Base-by-base conservation (phyloP, 2,888 invertebrate species). In the Galerucella nymphaeae region DNA sequence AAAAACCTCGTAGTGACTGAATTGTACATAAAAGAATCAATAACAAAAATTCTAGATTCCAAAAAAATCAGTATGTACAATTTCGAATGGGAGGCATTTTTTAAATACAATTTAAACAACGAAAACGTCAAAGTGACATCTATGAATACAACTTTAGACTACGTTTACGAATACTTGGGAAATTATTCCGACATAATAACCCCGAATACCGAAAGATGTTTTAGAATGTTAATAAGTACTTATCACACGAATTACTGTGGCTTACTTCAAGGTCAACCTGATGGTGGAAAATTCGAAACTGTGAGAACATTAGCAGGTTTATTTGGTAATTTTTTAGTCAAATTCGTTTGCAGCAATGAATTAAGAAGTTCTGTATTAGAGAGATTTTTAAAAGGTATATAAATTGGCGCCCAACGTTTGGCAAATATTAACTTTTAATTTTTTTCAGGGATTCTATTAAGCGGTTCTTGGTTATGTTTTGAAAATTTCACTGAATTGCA, bases 221-320 rank as follows among this genome's bases (percentile, higher is more conserved):
- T 93, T 84, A 90, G 94, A 41, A 94, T 94, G 0, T 86, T 96
- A 72, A 90, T 95, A 75, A 93, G 93, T 0, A 94, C 95, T 0
- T 94, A 92, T 84, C 92, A 92, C 81, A 88, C 94, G 63, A 93
- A 94, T 85, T 87, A 94, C 77, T 93, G 93, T 82, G 94, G 94
- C n/a, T 92, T 93, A 10, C 91, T 93, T 0, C 92, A 92, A 85
- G 93, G 93, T 0, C 93, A 94, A 0, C 92, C 93, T 0, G 94
- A 94, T 1, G 94, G 94, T 0, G 95, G 95, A 0, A 96, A 95
- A 87, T 94, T 94, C 0, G 94, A 94, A 87, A 95, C 94, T n/a
- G 93, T 94, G 0, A 96, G 96, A 87, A 95, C 95, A 87, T 87
- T 97, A 77, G 95, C 95, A 8, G 94, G 95, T 85, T 95, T 95